Percentiles rank a stretch among this genome's conserved stretches.
Conservation (phyloP, 2,888 invertebrate genomes). For the Tribolium freemani region DNA sequence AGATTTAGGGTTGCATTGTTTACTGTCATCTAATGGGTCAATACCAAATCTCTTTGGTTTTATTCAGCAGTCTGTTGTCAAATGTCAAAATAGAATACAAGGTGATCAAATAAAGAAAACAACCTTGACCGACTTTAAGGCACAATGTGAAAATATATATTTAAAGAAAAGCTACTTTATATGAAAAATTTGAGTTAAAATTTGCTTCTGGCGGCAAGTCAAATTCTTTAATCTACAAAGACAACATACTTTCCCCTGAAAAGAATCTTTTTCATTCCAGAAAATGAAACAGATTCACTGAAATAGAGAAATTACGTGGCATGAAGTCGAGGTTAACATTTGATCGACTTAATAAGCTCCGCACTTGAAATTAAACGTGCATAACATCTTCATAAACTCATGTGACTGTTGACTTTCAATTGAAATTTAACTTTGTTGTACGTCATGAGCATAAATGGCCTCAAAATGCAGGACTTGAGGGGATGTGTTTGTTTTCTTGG, state of each 20-base stretch:
- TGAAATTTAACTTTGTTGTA: neutral
- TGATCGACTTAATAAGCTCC: constrained; percentile 33
- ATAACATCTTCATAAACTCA: constrained; percentile 21
- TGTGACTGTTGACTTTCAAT: neutral
- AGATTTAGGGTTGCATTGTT: constrained; percentile 31
- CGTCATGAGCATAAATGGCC: neutral
- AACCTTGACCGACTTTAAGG: no score
- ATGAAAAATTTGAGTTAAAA: constrained; percentile 9
- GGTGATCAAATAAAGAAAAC: no score
- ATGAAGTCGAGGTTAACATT: constrained; percentile 28
- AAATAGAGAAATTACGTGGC: constrained; percentile 26
- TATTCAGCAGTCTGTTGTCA: no score
- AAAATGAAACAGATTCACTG: constrained; percentile 35
- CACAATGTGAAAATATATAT: neutral
- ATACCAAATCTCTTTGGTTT: no score
- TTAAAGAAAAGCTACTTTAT: neutral
- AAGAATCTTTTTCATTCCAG: constrained; percentile 33
- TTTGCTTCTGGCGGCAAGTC: constrained; percentile 15
- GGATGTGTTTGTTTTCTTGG: neutral
- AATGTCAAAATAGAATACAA: no score
- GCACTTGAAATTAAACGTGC: constrained; percentile 22
- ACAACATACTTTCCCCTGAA: constrained; percentile 25
- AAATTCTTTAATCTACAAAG: constrained; percentile 30
- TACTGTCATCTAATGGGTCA: constrained; percentile 2
- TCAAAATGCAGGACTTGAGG: neutral